Base-by-base conservation (phyloP, 2,888 invertebrate species). In the Eupithecia tripunctaria region DNA sequence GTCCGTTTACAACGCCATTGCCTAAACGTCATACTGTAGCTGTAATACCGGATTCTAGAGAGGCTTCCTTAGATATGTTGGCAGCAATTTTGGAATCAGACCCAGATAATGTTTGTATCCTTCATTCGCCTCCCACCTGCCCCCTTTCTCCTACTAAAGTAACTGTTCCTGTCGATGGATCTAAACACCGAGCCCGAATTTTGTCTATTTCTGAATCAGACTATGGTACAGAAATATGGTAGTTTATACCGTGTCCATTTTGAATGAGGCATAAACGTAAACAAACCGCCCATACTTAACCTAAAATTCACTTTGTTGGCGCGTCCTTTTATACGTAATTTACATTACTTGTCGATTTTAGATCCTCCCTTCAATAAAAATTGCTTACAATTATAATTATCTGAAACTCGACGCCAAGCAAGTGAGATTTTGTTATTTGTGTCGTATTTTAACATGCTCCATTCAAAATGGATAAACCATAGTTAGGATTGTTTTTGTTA, bases 221-320 rank as follows among this genome's bases (percentile, higher is more conserved):
- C 80, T 95, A 95, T 81, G 96, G 95, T 77, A 97, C 97, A 71
- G 97, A 97, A 94, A 97, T 97, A 86, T 97, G 97, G 97, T 97
- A 95, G 92, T 83, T 65, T 76, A n/a, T n/a, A n/a, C n/a, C n/a
- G n/a, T n/a, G n/a, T n/a, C n/a, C n/a, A n/a, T n/a, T n/a, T n/a
- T n/a, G n/a, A n/a, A n/a, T n/a, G n/a, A n/a, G n/a, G n/a, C n/a
- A n/a, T n/a, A n/a, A n/a, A n/a, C n/a, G n/a, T n/a, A n/a, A n/a
- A n/a, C n/a, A n/a, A n/a, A n/a, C n/a, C n/a, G n/a, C n/a, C n/a
- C n/a, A n/a, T n/a, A n/a, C n/a, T n/a, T n/a, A n/a, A n/a, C n/a
- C n/a, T n/a, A n/a, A n/a, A n/a, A n/a, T n/a, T n/a, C n/a, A n/a
- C n/a, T n/a, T n/a, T n/a, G n/a, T n/a, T n/a, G n/a, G n/a, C n/a